A percentile compares a stretch with the other conserved stretches of the same genome.
These are phyloP conservation scores for Bursaphelenchus okinawaensis DNA, from an alignment of 2,888 invertebrate species.

Conservation along the genomic window DNA sequence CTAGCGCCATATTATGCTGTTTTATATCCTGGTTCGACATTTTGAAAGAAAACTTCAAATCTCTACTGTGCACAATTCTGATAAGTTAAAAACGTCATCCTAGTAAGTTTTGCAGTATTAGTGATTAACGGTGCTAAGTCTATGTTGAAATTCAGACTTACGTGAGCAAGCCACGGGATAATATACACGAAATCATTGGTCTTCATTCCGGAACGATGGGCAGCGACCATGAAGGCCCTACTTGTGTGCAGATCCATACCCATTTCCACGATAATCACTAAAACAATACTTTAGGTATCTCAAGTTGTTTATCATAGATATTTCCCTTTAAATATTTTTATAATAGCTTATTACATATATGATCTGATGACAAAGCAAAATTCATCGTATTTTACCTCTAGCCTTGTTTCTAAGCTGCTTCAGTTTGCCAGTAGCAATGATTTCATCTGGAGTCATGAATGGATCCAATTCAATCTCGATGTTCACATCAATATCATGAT, in stretches of 20 bases:
- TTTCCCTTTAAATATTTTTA: too few species aligned
- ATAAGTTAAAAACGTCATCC: too few species aligned
- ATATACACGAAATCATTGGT: constrained; percentile 51
- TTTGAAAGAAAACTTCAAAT: too few species aligned
- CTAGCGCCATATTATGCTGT: too few species aligned
- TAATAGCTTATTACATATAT: too few species aligned
- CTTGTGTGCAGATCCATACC: constrained; percentile 53
- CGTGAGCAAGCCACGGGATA: constrained; percentile 54
- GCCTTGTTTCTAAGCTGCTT: constrained; percentile 31
- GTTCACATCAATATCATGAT: constrained; percentile 41
- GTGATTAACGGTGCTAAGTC: too few species aligned
- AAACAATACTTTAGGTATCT: too few species aligned
- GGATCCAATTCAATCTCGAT: constrained; percentile 50
- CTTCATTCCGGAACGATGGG: constrained; percentile 41
- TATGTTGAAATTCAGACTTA: constrained; percentile 30
- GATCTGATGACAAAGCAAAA: too few species aligned
- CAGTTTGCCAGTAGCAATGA: constrained; percentile 46
- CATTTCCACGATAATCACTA: constrained; percentile 53
- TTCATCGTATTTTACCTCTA: too few species aligned
- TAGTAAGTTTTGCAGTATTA: too few species aligned
- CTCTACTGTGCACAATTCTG: too few species aligned
- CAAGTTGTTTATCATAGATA: too few species aligned
- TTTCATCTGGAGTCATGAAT: constrained; percentile 49
- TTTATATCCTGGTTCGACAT: not conserved
- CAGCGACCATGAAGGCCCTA: constrained; percentile 49